phyloP scores from a whole-genome alignment of 2,797 vertebrate species.

The Mareca strepera region DNA sequence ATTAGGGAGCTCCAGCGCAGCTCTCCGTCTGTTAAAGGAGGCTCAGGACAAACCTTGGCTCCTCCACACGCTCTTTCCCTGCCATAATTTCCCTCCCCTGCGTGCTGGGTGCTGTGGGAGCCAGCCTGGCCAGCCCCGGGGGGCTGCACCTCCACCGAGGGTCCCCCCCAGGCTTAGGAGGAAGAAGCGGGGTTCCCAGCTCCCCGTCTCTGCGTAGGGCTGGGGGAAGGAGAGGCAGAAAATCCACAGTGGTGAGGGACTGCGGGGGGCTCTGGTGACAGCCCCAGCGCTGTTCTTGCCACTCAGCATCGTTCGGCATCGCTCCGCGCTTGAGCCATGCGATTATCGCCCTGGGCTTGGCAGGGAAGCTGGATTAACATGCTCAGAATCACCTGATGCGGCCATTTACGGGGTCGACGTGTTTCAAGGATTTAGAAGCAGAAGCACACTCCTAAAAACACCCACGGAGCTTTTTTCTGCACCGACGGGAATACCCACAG shows the following conservation, averaged over 20 bases:
- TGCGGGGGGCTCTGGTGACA: not conserved
- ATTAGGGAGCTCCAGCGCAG: not conserved
- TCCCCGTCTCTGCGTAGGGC: not conserved
- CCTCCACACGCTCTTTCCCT: not conserved
- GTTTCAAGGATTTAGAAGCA: slow-evolving; percentile 60
- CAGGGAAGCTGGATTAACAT: slow-evolving; percentile 70
- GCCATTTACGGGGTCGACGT: slow-evolving; percentile 64
- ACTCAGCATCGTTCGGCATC: slow-evolving; percentile 29
- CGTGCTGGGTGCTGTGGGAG: not conserved
- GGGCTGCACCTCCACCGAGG: fast-evolving
- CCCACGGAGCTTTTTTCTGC: slow-evolving; percentile 15
- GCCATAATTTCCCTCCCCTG: not conserved
- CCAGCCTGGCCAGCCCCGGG: not conserved
- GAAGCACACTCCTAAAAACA: slow-evolving; percentile 36
- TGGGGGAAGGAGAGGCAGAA: not conserved
- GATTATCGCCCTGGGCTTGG: slow-evolving; percentile 54
- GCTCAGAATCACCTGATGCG: slow-evolving; percentile 66
- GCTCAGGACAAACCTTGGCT: not conserved
- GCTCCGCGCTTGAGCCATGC: slow-evolving; percentile 27
- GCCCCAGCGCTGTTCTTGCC: not conserved
- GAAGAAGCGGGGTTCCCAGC: not conserved
- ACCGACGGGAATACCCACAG: slow-evolving; percentile 9
- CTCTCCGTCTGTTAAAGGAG: not conserved
- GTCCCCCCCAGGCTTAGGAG: not conserved
- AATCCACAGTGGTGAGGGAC: not conserved